phyloP scores from a whole-genome alignment of 2,797 vertebrate species.

The Neopelma chrysocephalum region DNA sequence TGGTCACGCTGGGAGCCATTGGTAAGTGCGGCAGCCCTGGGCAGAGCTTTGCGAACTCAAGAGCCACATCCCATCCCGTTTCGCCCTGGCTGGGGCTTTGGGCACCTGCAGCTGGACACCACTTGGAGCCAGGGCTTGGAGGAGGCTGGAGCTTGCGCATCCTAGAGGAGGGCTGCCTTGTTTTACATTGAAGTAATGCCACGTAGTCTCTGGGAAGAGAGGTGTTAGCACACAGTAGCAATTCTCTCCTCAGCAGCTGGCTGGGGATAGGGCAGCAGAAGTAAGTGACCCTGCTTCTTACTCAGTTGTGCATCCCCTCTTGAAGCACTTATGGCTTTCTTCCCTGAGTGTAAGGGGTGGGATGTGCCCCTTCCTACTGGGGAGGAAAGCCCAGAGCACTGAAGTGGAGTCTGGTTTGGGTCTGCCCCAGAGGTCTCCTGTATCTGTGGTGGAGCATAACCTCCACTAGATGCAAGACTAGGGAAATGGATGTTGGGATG shows the following conservation, averaged over 20 bases:
- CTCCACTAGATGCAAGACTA: not conserved
- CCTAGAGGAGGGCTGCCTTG: not conserved
- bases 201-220: not conserved
- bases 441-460: not conserved
- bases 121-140: not conserved
- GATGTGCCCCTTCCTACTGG: not conserved
- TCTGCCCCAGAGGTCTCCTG: not conserved
- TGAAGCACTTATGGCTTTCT: not conserved
- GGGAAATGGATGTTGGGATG: not conserved
- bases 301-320: accelerated
- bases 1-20: conserved; percentile 78
- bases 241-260: not conserved
- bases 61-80: not conserved
- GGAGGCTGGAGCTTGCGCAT: accelerated
- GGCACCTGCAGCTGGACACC: not conserved
- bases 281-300: not conserved
- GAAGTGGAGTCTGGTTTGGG: not conserved
- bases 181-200: accelerated
- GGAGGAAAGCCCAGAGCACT: not conserved
- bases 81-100: accelerated
- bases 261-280: not conserved
- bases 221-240: not conserved
- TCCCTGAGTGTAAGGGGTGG: accelerated
- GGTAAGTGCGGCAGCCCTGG: conserved; percentile 68
- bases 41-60: not conserved